phyloP scores from a whole-genome alignment of 1,140 invertebrate genomes.

The Scaptomyza graminum region DNA sequence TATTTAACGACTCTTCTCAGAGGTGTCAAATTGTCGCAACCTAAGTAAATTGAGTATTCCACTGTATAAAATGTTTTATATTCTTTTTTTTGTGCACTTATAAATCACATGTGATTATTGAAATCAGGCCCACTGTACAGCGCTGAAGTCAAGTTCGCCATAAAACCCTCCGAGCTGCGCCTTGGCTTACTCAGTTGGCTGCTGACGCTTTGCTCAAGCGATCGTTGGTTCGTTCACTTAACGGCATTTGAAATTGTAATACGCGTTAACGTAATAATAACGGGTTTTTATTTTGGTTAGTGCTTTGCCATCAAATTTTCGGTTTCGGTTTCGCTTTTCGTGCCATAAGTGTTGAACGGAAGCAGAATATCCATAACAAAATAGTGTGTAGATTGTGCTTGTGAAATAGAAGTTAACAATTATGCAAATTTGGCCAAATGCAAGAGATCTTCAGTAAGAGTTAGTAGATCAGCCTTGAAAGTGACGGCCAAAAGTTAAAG shows the following conservation, averaged over 20 bases:
- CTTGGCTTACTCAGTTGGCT: constrained; percentile 67
- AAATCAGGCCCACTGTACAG: constrained; percentile 24
- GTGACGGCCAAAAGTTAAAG: too few relatives aligned
- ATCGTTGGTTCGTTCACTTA: constrained; percentile 38
- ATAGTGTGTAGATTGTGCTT: constrained; percentile 23
- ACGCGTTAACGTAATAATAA: constrained; percentile 43
- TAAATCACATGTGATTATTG: too few relatives aligned
- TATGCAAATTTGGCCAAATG: background rate
- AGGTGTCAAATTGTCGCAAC: too few relatives aligned
- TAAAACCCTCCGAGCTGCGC: constrained; percentile 68
- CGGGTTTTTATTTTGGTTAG: constrained; percentile 49
- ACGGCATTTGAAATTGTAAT: constrained; percentile 3
- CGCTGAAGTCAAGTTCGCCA: constrained; percentile 68
- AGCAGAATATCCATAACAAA: constrained; percentile 13
- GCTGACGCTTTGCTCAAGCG: constrained; percentile 57
- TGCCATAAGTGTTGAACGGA: constrained; percentile 20
- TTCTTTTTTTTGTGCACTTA: too few relatives aligned
- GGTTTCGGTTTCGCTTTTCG: constrained; percentile 14
- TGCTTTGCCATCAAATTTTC: constrained; percentile 7
- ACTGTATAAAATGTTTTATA: background rate
- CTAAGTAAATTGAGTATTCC: too few relatives aligned
- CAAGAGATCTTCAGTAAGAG: constrained; percentile 2
- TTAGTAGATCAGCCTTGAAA: constrained; percentile 40
- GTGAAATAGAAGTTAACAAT: constrained; percentile 27
- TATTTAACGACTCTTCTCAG: too few relatives aligned